Evolutionary conservation across 2,113 vertebrate species (phyloP).

Genomic region (Narcine bancroftii): DNA sequence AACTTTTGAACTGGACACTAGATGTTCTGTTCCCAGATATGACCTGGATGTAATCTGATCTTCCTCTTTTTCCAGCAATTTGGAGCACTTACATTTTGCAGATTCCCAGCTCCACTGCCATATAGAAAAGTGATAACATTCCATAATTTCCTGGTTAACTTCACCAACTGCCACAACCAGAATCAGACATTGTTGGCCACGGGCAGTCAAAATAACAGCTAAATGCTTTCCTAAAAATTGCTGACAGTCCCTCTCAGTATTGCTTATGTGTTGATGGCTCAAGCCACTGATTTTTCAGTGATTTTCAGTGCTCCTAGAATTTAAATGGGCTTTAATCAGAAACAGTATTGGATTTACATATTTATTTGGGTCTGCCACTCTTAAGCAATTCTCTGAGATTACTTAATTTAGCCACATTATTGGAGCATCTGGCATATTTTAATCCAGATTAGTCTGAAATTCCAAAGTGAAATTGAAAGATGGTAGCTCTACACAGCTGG

Average conservation of each 20-base stretch:
- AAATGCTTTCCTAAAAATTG: not conserved
- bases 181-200: not conserved
- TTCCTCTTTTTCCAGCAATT: not conserved
- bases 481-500: too few species aligned
- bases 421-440: not conserved
- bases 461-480: not conserved
- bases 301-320: not conserved
- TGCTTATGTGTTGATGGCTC: too few species aligned
- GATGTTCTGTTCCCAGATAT: not conserved
- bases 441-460: not conserved
- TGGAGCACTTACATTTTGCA: not conserved
- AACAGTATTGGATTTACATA: not conserved
- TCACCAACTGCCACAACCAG: not conserved
- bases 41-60: not conserved
- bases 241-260: not conserved
- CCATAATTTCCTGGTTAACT: not conserved
- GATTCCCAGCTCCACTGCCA: not conserved
- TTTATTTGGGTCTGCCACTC: not conserved
- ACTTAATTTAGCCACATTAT: not conserved
- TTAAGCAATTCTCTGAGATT: not conserved
- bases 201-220: not conserved
- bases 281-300: not conserved
- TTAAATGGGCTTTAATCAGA: not conserved
- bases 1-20: not conserved
- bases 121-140: not conserved